phyloP scores from a whole-genome alignment of 2,797 vertebrate genomes.

The Geotria australis region DNA sequence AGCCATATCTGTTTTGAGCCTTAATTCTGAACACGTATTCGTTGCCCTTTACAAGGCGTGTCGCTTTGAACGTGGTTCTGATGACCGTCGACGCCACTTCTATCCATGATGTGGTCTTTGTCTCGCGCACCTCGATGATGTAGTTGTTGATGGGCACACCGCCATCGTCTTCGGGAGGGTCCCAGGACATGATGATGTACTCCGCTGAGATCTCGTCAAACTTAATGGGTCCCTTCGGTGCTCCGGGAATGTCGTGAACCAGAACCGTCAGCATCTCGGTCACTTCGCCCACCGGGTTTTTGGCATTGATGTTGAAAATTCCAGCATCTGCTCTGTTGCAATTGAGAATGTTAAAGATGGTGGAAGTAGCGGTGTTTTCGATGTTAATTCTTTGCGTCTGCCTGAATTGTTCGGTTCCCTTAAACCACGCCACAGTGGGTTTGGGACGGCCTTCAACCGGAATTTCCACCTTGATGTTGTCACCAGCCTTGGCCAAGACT shows the following conservation, averaged over 20 bases:
- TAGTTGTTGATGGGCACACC: constrained; percentile 91
- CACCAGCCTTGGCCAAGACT: constrained; percentile 63
- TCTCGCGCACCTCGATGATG: constrained; percentile 62
- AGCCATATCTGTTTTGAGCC: constrained; percentile 85
- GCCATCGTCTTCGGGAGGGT: constrained; percentile 66
- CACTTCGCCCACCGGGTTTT: constrained; percentile 69
- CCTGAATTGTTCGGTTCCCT: constrained; percentile 40
- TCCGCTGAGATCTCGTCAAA: constrained; percentile 71
- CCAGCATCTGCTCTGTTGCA: constrained; percentile 54
- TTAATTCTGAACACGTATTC: constrained; percentile 91
- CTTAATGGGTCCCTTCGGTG: constrained; percentile 69
- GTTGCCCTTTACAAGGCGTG: constrained; percentile 43
- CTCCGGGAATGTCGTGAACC: constrained; percentile 80
- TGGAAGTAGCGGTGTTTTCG: constrained; percentile 51
- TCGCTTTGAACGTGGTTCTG: constrained; percentile 72
- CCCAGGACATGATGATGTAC: constrained; percentile 60
- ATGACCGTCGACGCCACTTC: constrained; percentile 58
- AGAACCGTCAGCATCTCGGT: constrained; percentile 51
- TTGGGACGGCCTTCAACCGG: constrained; percentile 71
- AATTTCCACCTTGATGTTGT: constrained; percentile 86
- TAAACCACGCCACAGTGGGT: constrained; percentile 73
- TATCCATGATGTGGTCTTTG: constrained; percentile 53
- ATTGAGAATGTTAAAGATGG: constrained; percentile 49
- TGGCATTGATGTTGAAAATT: constrained; percentile 47
- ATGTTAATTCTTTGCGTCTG: constrained; percentile 53